These are phyloP conservation scores for Ramazzottius varieornatus DNA, from an alignment of 2,888 invertebrate species.

Conservation along the genomic window DNA sequence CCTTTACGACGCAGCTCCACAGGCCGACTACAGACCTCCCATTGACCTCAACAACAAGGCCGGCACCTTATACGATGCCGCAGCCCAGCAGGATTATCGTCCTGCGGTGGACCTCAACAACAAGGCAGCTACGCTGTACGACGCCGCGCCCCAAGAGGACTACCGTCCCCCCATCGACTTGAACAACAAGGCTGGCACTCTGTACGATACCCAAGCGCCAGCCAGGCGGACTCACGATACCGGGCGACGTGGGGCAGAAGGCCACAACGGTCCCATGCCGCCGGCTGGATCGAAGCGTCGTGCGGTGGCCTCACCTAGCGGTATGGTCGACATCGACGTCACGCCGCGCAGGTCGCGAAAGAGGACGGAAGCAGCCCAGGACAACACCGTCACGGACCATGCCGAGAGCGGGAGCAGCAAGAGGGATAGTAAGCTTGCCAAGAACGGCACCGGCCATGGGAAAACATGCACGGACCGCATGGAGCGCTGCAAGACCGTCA, in stretches of 20 bases:
- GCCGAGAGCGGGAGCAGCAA: too few species aligned
- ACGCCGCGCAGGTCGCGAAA: background rate
- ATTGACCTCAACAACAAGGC: conserved; percentile 1
- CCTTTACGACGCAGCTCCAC: background rate
- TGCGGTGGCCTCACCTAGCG: background rate
- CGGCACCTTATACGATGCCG: background rate
- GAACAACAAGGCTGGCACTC: background rate
- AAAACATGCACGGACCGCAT: background rate
- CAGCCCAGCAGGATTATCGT: background rate
- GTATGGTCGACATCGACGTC: background rate
- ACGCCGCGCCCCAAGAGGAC: background rate
- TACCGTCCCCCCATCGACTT: background rate
- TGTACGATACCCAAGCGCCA: background rate
- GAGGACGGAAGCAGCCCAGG: background rate
- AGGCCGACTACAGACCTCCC: background rate
- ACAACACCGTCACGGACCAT: background rate
- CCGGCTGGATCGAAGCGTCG: background rate
- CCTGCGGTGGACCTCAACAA: background rate
- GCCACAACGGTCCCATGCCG: background rate
- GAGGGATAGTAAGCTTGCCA: background rate
- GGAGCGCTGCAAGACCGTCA: background rate
- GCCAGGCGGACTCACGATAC: background rate
- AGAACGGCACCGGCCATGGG: background rate
- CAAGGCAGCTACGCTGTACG: background rate
- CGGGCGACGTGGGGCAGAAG: background rate